Evolutionary conservation across 1,140 invertebrate genomes (phyloP), one percentile per base, ranked within the genome.

Genomic region (Calephelis virginiensis): DNA sequence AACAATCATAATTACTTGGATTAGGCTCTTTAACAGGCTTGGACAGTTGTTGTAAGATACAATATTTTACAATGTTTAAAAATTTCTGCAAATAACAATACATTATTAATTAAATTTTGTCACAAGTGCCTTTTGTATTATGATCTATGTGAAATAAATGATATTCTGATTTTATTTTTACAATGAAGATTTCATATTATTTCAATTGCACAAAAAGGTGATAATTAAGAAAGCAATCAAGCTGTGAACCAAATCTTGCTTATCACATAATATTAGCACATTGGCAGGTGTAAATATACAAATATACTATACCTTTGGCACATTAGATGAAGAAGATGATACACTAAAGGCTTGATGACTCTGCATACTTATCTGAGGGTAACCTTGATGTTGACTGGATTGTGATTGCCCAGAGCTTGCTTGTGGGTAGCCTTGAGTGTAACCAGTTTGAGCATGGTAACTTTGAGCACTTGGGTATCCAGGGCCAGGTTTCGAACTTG

Each of bases 201-300:
- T 43, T 43, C 4, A 8, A 43, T 43, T 43, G 37, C 6, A 37
- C 5, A 38, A 37, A 8, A 38, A n/a, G 17, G 12, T 59, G 6
- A 59, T 11, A 37, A 4, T 59, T 59, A 37, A n/a, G 5, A 7
- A 59, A 59, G 56, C 56, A 59, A 10, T 12, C 0, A 59, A 59
- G 28, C 56, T 38, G 37, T 59, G 8, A 59, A 59, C 56, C 56
- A 38, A 40, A 40, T 59, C 8, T 83, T 85, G 84, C 77, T 89
- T 86, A 89, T 89, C 86, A 89, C 86, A 86, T 82, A 74, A 75
- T 74, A 64, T 69, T 47, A 65, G 38, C 40, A 71, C 72, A 74
- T 76, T 77, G 80, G 74, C 67, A 77, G 47, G 60, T 62, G 10
- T 60, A 67, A 72, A 64, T 61, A 72, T 63, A 38, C 67, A 13